Evolutionary conservation across 2,797 vertebrate species (phyloP), one percentile per base, ranked within the genome.

Genomic region (Pantherophis alleghaniensis): DNA sequence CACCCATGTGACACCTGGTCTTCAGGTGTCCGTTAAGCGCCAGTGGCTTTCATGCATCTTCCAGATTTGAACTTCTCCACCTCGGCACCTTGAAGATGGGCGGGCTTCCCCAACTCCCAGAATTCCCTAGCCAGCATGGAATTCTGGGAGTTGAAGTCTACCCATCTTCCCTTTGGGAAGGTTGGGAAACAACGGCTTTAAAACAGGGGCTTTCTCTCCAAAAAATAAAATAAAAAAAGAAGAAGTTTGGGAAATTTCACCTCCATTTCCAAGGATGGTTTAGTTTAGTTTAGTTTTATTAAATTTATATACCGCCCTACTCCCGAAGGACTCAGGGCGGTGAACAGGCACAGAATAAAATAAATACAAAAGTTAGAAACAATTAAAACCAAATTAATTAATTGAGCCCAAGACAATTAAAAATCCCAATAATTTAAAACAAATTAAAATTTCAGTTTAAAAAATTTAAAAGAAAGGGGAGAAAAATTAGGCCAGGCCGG

Each of bases 151-250:
- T n/a, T 66, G 63, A 66, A 66, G 28, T n/a, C 63, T 13, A 2
- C 28, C 28, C 63, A 16, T 66, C 13, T 16, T 66, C 12, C 5
- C 12, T 5, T 13, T 5, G 63, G 11, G 0, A 28, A 13, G 61
- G 11, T 13, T 28, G 61, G 28, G 61, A 28, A 63, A 86, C 42
- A 12, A 12, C 22, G 1, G 53, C 24, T 86, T 94, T 89, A 55
- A 91, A 93, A 97, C 96, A 94, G 93, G 93, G 96, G 22, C 96
- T 94, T 96, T 97, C 12, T 96, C 96, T 94, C 92, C 94, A 0
- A 74, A 86, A 7, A 74, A 37, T 32, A 37, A 37, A 37, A 37
- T 37, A 69, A 86, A 69, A 7, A 95, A 93, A 91, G 95, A 93
- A 91, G 94, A 91, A 63, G n/a, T 24, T n/a, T 88, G 28, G 28